phyloP scores from a whole-genome alignment of 2,113 vertebrate genomes.

The Lota lota region DNA sequence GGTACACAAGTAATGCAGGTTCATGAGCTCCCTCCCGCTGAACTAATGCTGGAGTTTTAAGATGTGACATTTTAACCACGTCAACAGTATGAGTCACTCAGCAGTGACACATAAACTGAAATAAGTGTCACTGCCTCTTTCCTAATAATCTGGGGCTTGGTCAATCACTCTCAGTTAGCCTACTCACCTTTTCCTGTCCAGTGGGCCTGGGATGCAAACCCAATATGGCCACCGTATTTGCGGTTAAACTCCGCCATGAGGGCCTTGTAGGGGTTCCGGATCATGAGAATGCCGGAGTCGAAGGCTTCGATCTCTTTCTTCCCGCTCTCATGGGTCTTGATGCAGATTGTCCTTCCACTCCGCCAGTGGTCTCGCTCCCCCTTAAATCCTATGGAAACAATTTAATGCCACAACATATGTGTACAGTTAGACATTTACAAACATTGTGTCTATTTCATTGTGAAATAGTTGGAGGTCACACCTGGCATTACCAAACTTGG shows the following conservation, averaged over 20 bases:
- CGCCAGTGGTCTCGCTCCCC: constrained; percentile 95
- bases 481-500: too few species aligned
- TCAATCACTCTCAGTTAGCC: neutral
- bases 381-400: constrained; percentile 83
- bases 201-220: constrained; percentile 91
- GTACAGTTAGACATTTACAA: neutral
- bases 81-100: too few species aligned
- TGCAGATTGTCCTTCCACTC: constrained; percentile 89
- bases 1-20: too few species aligned
- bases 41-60: too few species aligned
- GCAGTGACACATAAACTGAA: neutral
- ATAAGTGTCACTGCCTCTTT: neutral
- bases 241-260: constrained; percentile 98
- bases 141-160: neutral
- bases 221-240: constrained; percentile 93
- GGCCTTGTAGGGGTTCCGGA: constrained; percentile 95
- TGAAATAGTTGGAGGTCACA: too few species aligned
- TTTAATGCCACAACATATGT: neutral
- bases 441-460: too few species aligned
- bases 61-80: too few species aligned
- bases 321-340: constrained; percentile 96
- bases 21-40: too few species aligned
- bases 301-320: constrained; percentile 94
- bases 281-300: constrained; percentile 86
- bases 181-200: constrained; percentile 94